Evolutionary conservation across 1,140 invertebrate species (phyloP).

Genomic region (Diprion similis): DNA sequence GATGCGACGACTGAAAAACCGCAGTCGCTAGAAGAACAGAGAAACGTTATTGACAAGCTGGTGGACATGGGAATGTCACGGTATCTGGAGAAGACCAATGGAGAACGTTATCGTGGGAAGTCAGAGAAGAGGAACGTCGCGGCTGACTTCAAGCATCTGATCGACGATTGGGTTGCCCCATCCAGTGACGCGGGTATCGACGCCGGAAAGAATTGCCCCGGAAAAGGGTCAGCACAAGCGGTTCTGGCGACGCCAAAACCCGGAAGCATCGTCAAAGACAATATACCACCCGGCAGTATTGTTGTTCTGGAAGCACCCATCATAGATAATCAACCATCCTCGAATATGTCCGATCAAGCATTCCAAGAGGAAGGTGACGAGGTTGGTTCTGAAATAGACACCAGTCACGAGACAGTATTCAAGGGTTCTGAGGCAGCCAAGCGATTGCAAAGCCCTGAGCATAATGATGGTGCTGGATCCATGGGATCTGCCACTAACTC

Average conservation of each 20-base stretch:
- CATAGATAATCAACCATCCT: constrained; percentile 38
- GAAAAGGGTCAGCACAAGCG: constrained; percentile 37
- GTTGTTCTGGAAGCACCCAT: constrained; percentile 52
- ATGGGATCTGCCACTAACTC: constrained; percentile 26
- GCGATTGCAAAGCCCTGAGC: constrained; percentile 15
- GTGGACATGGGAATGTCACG: constrained; percentile 33
- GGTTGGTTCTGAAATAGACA: constrained; percentile 50
- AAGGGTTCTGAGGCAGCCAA: constrained; percentile 45
- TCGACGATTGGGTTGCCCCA: constrained; percentile 34
- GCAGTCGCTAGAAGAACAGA: constrained; percentile 18
- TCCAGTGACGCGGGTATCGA: constrained; percentile 23
- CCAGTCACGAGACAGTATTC: constrained; percentile 40
- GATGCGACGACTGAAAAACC: constrained; percentile 8
- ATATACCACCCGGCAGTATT: constrained; percentile 39
- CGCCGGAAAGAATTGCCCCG: constrained; percentile 25
- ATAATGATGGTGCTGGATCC: constrained; percentile 28
- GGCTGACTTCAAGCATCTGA: constrained; percentile 29
- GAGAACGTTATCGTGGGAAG: constrained; percentile 2
- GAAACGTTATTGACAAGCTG: constrained; percentile 31
- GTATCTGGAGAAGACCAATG: constrained; percentile 33
- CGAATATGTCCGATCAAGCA: constrained; percentile 56
- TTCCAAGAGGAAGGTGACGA: constrained; percentile 55
- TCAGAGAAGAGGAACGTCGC: constrained; percentile 16
- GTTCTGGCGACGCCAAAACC: constrained; percentile 42
- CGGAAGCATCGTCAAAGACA: constrained; percentile 52